A percentile compares a stretch with the other conserved stretches of the same genome.
Conservation (phyloP, 2,797 vertebrate genomes). For the Cryptoblepharus egeriae region DNA sequence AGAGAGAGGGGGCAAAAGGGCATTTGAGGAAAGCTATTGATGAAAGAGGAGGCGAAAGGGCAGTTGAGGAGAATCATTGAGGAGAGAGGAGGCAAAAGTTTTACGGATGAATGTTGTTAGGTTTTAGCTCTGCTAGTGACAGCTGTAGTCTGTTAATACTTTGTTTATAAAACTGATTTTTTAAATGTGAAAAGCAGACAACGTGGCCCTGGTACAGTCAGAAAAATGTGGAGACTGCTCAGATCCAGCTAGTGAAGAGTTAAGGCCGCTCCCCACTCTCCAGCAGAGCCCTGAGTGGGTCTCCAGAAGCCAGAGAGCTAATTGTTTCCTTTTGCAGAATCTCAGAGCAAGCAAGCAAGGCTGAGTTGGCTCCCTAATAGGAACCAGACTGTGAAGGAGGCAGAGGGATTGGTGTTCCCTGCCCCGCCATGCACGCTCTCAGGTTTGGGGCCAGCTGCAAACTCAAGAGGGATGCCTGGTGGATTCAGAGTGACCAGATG, state of each 20-base stretch:
- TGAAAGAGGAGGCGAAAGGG: too few relatives aligned
- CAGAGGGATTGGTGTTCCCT: constrained; percentile 13
- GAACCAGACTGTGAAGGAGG: constrained; percentile 11
- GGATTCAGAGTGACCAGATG: too few relatives aligned
- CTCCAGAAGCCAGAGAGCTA: constrained; percentile 27
- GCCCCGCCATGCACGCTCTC: neutral
- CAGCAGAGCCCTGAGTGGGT: neutral
- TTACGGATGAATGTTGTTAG: too few relatives aligned
- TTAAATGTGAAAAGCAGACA: neutral
- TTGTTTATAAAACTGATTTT: neutral
- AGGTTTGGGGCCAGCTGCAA: neutral
- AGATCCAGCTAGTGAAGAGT: constrained; percentile 1
- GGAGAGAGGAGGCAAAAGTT: too few relatives aligned
- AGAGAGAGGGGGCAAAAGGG: too few relatives aligned
- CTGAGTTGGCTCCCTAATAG: neutral
- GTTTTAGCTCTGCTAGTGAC: too few relatives aligned
- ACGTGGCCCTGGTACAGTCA: neutral
- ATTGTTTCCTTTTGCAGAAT: constrained; percentile 28
- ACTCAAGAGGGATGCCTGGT: neutral
- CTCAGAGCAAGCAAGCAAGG: neutral
- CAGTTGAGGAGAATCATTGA: too few relatives aligned
- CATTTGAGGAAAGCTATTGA: too few relatives aligned
- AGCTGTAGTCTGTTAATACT: too few relatives aligned
- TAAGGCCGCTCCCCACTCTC: neutral
- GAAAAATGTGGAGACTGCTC: neutral